A percentile compares a stretch with the other conserved stretches of the same genome.
phyloP scores from a whole-genome alignment of 2,113 vertebrate genomes.

The Poeciliopsis prolifica region DNA sequence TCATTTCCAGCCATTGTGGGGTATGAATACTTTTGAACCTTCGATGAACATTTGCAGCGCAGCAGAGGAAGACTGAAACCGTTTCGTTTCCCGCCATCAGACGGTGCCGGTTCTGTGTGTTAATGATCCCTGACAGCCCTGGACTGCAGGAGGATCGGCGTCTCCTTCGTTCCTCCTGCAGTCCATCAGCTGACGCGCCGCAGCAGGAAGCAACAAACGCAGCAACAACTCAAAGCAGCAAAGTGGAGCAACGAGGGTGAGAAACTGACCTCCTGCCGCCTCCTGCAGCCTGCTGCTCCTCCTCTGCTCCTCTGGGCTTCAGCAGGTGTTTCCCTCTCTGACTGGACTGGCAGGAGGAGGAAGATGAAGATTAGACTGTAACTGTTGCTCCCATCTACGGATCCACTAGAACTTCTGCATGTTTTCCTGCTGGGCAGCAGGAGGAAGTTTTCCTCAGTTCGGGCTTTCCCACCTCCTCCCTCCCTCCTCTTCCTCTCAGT shows the following conservation, averaged over 20 bases:
- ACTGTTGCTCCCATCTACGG: slow-evolving; percentile 12
- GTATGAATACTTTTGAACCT: too few relatives aligned
- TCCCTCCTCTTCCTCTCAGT: slow-evolving; percentile 5
- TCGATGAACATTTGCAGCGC: too few relatives aligned
- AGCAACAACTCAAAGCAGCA: slow-evolving; percentile 1
- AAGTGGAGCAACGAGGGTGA: too few relatives aligned
- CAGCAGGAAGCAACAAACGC: slow-evolving; percentile 27
- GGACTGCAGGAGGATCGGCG: too few relatives aligned
- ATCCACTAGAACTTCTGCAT: slow-evolving; percentile 33
- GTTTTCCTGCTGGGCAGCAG: slow-evolving; percentile 16
- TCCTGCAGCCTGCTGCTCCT: neutral
- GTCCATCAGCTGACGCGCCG: too few relatives aligned
- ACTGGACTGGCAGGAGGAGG: slow-evolving; percentile 29
- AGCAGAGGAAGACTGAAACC: too few relatives aligned
- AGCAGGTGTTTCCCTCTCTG: slow-evolving; percentile 65
- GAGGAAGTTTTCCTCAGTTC: neutral
- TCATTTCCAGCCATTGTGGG: too few relatives aligned
- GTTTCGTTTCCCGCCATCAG: too few relatives aligned
- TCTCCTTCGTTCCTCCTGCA: too few relatives aligned
- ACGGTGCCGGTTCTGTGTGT: too few relatives aligned
- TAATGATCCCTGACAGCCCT: too few relatives aligned
- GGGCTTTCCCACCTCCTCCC: neutral
- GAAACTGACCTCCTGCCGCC: slow-evolving; percentile 21
- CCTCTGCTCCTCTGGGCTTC: slow-evolving; percentile 32
- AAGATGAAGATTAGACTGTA: slow-evolving; percentile 28